Base-by-base conservation (phyloP, 2,797 vertebrate genomes). In the Bovichtus variegatus region DNA sequence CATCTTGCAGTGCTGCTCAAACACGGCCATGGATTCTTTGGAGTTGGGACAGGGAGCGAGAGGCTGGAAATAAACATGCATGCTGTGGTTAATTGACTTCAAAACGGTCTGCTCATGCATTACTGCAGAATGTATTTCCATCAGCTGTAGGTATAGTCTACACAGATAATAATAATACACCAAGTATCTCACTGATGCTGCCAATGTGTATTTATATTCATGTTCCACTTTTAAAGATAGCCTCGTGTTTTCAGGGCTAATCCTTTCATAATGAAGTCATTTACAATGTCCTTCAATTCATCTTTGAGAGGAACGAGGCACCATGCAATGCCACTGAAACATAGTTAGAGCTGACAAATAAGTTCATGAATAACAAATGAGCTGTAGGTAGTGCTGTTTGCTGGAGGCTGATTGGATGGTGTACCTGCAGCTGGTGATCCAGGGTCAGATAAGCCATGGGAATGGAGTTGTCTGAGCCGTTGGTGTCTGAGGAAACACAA, bases 1-100 rank as follows among this genome's bases (percentile, higher is more conserved):
- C 98, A 99, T 99, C 94, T 99, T 99, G 94, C 98, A 99, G 93
- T 99, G 98, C 89, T 99, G 98, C 90, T 99, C 98, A 92, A 99
- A 99, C 83, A 99, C 98, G 63, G 98, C 97, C 98, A 99, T 99
- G 82, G 98, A 99, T 94, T 99, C 98, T 96, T 99, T 99, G 91
- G 98, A 99, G 96, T 99, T 99, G 82, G 98, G 98, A 89, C 98
- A 99, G 1, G 98, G 98, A 89, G 98, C 97, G 60, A 99, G 94
- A 74, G 98, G 98, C 98, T 99, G 95, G 70, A 95, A 95, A 93
- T 83, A 93, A 91, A 71, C 25, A 51, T 1, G 0, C 62, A 85
- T 3, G 19, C 40, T 58, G 54, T 29, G 12, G 90, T 93, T 81
- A 94, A 91, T 75, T 76, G 64, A 79, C 93, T 90, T 77, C 55